phyloP scores from a whole-genome alignment of 2,888 invertebrate species.

The Archips crataeganus region DNA sequence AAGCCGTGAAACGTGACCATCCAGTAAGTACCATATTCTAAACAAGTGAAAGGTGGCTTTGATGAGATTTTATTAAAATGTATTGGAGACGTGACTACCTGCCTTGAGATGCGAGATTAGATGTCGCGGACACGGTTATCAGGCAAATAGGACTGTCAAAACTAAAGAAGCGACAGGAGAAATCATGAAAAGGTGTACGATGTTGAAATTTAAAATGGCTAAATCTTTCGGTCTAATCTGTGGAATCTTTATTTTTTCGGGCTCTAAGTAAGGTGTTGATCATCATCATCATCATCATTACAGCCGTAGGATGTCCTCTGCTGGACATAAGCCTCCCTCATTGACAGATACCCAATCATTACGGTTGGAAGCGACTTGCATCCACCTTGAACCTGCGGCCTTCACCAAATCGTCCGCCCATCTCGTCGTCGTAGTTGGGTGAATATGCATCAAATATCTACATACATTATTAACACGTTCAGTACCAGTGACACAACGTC shows the following conservation, averaged over 20 bases:
- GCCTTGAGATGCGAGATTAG: slow-evolving; percentile 28
- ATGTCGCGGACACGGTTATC: slow-evolving; percentile 5
- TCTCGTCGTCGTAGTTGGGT: no score
- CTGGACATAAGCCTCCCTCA: no score
- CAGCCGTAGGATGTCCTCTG: no score
- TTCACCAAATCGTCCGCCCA: no score
- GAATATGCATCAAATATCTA: no score
- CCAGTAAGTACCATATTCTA: slow-evolving; percentile 15
- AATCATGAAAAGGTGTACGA: slow-evolving; percentile 2
- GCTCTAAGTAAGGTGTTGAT: background rate
- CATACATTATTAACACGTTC: no score
- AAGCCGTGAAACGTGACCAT: slow-evolving; percentile 28
- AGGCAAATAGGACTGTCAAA: slow-evolving; percentile 17
- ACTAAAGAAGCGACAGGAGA: slow-evolving; percentile 30
- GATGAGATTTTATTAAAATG: slow-evolving; percentile 33
- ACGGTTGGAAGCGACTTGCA: no score
- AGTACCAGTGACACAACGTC: no score
- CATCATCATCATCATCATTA: no score
- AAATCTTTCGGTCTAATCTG: background rate
- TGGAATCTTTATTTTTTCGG: background rate
- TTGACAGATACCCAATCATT: no score
- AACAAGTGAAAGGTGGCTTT: slow-evolving; percentile 37
- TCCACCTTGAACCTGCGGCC: no score
- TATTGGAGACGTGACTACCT: slow-evolving; percentile 38
- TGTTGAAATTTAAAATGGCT: background rate